phyloP scores from a whole-genome alignment of 2,888 invertebrate species.

The Leptopilina myrica region DNA sequence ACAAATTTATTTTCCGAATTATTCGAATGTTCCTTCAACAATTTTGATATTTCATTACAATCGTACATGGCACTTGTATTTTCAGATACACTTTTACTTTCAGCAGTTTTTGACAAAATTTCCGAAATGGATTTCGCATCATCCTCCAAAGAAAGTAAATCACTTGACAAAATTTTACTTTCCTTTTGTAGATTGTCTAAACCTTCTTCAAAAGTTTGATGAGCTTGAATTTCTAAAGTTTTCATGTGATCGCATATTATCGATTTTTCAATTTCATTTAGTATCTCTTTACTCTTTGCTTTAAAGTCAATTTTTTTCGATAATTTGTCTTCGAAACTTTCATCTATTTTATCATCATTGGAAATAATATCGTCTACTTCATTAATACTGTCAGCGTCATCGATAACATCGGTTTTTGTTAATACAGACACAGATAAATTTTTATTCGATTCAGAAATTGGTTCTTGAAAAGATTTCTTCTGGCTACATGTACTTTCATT shows the following conservation, averaged over 20 bases:
- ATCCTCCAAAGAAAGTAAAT: slow-evolving; percentile 59
- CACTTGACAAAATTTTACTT: slow-evolving; percentile 61
- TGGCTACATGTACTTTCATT: slow-evolving; percentile 44
- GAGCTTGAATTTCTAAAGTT: slow-evolving; percentile 48
- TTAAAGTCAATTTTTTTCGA: slow-evolving; percentile 65
- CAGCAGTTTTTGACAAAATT: slow-evolving; percentile 57
- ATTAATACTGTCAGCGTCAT: not conserved
- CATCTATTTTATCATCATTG: slow-evolving; percentile 31
- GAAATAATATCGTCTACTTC: not conserved
- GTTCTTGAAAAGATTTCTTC: slow-evolving; percentile 63
- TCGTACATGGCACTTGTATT: not conserved
- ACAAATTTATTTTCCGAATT: too few species aligned
- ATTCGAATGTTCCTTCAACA: too few species aligned
- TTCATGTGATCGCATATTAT: slow-evolving; percentile 68
- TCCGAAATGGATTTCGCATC: slow-evolving; percentile 64
- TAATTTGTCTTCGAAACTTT: slow-evolving; percentile 42
- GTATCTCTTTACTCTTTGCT: slow-evolving; percentile 68
- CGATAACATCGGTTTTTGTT: not conserved
- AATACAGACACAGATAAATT: not conserved
- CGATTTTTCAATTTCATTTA: slow-evolving; percentile 71
- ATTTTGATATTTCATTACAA: too few species aligned
- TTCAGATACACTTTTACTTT: not conserved
- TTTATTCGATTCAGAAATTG: not conserved
- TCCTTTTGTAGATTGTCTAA: slow-evolving; percentile 60
- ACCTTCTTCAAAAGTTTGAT: slow-evolving; percentile 57